Evolutionary conservation across 2,113 vertebrate genomes (phyloP).

Genomic region (Alosa alosa): DNA sequence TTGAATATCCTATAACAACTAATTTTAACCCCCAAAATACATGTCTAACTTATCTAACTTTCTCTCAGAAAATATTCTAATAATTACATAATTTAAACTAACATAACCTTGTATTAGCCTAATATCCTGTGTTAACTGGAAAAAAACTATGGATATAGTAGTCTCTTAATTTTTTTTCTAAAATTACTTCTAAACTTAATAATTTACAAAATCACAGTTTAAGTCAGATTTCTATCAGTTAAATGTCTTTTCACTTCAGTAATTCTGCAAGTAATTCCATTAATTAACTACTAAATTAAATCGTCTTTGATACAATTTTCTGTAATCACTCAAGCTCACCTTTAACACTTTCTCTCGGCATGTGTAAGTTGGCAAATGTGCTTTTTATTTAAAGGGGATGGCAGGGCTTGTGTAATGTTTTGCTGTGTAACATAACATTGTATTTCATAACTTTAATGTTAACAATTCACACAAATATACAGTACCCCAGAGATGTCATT

Average conservation of each 20-base stretch:
- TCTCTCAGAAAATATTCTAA: slow-evolving; percentile 11
- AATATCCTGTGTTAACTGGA: background rate
- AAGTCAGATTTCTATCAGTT: no score
- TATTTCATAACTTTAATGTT: background rate
- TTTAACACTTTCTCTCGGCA: background rate
- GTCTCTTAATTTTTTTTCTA: background rate
- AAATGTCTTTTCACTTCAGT: no score
- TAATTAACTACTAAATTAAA: background rate
- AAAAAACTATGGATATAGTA: background rate
- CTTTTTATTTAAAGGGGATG: no score
- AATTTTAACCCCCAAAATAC: background rate
- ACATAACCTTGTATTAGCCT: slow-evolving; percentile 37
- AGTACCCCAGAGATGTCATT: no score
- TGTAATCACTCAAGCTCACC: background rate
- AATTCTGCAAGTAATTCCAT: background rate
- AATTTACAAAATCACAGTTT: background rate
- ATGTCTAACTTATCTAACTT: background rate
- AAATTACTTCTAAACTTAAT: background rate
- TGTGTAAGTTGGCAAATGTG: background rate
- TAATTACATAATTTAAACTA: slow-evolving; percentile 1
- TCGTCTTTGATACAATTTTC: background rate
- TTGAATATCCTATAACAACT: slow-evolving; percentile 12
- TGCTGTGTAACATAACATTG: background rate
- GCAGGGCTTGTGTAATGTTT: background rate
- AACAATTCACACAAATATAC: background rate